Percentiles rank a stretch among this genome's conserved stretches.
Conservation (phyloP, 35 echinoderm and acorn worm species). For the Apostichopus californicus region DNA sequence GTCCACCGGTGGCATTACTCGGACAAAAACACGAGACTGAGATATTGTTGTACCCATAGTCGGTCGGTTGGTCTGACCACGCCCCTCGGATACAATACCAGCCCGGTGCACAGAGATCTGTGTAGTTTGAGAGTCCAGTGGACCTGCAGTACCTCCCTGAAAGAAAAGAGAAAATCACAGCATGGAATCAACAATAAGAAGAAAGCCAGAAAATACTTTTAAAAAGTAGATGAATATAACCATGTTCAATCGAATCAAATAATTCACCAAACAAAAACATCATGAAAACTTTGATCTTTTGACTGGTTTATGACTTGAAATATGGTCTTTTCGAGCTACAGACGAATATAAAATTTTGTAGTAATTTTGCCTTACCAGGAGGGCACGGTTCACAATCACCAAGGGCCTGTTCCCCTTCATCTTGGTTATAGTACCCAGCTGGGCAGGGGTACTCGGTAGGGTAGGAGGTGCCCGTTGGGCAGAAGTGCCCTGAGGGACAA, state of each 20-base stretch:
- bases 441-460: constrained; percentile 82
- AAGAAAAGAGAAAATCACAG: too few relatives aligned
- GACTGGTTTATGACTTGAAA: too few relatives aligned
- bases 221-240: too few relatives aligned
- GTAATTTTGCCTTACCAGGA: constrained; percentile 67
- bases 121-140: constrained; percentile 67
- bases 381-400: constrained; percentile 93
- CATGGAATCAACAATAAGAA: too few relatives aligned
- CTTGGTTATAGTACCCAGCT: constrained; percentile 88
- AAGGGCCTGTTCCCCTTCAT: constrained; percentile 72
- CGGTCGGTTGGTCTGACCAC: constrained; percentile 86
- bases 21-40: constrained; percentile 85
- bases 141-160: constrained; percentile 82
- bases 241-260: too few relatives aligned
- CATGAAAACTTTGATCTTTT: too few relatives aligned
- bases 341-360: too few relatives aligned
- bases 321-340: too few relatives aligned
- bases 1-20: constrained; percentile 89
- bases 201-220: too few relatives aligned
- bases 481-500: constrained; percentile 92
- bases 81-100: constrained; percentile 97
- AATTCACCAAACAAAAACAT: too few relatives aligned
- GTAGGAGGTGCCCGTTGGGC: constrained; percentile 73
- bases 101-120: constrained; percentile 75
- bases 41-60: constrained; percentile 89